These are phyloP conservation scores for Idaea biselata DNA, from an alignment of 2,888 invertebrate species.

Conservation along the genomic window DNA sequence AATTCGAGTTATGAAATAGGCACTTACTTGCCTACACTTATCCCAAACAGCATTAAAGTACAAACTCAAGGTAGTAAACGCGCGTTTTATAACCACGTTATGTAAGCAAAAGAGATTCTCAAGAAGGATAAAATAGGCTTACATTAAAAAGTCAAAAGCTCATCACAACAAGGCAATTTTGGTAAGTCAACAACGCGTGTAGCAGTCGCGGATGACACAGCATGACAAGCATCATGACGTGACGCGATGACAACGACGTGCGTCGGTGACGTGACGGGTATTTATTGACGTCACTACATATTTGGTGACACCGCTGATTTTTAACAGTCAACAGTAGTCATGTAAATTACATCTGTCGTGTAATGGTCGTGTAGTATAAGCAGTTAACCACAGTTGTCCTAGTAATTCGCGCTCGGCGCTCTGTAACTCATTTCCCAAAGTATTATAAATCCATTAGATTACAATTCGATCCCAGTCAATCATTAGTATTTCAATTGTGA, in stretches of 20 bases:
- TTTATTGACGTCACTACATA: constrained; percentile 51
- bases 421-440: too few relatives aligned
- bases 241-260: constrained; percentile 49
- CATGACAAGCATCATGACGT: constrained; percentile 43
- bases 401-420: too few relatives aligned
- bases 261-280: constrained; percentile 46
- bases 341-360: too few relatives aligned
- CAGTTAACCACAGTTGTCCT: too few relatives aligned
- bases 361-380: too few relatives aligned
- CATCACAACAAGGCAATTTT: constrained; percentile 60
- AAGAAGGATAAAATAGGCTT: constrained; percentile 42
- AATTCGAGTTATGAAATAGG: neutral
- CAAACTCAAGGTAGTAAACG: constrained; percentile 3
- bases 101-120: constrained; percentile 35
- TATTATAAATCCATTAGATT: too few relatives aligned
- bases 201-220: constrained; percentile 47
- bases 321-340: neutral
- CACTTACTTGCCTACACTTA: neutral
- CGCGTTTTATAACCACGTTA: constrained; percentile 17
- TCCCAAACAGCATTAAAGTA: neutral
- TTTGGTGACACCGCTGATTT: constrained; percentile 1
- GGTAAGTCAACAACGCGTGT: constrained; percentile 60
- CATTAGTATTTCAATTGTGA: too few relatives aligned
- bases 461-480: too few relatives aligned
- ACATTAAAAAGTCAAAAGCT: constrained; percentile 45